Conservation (phyloP, 2,888 invertebrate genomes). For the Silvanus unidentatus region DNA sequence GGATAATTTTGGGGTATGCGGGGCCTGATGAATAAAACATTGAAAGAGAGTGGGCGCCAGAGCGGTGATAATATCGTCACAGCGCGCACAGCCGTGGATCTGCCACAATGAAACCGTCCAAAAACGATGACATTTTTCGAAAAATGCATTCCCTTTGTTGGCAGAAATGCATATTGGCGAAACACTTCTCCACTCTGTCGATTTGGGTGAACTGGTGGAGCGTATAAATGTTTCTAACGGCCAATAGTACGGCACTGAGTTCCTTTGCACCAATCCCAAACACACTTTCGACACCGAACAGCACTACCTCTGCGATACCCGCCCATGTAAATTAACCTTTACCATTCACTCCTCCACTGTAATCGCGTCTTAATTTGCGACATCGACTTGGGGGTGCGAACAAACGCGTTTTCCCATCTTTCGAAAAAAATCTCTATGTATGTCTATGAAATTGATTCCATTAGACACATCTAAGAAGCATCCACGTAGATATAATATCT, state of each 20-base stretch:
- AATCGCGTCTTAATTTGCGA: no score
- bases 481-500: no score
- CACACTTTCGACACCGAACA: constrained; percentile 14
- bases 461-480: no score
- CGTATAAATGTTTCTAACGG: constrained; percentile 35
- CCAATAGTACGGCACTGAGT: constrained; percentile 31
- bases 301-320: constrained; percentile 21
- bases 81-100: no score
- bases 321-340: constrained; percentile 23
- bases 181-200: not conserved
- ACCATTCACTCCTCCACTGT: not conserved
- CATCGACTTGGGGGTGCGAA: no score
- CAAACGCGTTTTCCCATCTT: no score
- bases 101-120: no score
- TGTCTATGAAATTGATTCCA: no score
- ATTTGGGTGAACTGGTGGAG: constrained; percentile 34
- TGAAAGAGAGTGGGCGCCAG: constrained; percentile 19
- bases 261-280: constrained; percentile 27
- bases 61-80: constrained; percentile 25
- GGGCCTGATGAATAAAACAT: constrained; percentile 24
- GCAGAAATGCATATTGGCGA: no score
- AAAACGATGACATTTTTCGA: no score
- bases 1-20: constrained; percentile 11
- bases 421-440: no score
- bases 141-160: no score